A percentile compares a stretch with the other conserved stretches of the same genome.
Conservation (phyloP, 2,113 vertebrate species). For the Ursus arctos region DNA sequence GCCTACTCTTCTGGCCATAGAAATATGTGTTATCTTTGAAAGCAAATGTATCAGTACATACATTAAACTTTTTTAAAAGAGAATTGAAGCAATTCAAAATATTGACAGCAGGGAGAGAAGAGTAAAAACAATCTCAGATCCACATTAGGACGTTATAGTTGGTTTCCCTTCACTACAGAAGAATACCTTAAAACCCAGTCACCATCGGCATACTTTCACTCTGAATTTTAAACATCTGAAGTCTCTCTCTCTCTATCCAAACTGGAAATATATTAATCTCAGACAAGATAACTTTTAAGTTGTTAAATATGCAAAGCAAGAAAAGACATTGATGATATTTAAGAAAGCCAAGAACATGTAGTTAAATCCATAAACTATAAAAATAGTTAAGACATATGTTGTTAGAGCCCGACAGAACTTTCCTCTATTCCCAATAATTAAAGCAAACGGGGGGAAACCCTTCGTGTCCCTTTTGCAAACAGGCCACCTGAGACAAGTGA, state of each 20-base stretch:
- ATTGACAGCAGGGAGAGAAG: neutral
- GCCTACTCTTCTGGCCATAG: neutral
- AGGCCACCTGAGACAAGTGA: neutral
- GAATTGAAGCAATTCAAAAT: neutral
- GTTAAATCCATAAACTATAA: conserved; percentile 16
- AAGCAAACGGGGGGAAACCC: neutral
- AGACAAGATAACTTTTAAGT: conserved; percentile 56
- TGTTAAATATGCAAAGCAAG: neutral
- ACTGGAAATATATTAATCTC: conserved; percentile 48
- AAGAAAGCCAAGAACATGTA: conserved; percentile 50
- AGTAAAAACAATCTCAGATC: neutral
- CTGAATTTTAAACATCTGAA: neutral
- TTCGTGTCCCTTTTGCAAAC: neutral
- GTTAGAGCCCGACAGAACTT: neutral
- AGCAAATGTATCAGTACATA: neutral
- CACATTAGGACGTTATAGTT: neutral
- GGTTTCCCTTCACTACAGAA: neutral
- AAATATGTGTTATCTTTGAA: neutral
- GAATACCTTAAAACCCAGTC: conserved; percentile 7
- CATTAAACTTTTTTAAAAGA: neutral
- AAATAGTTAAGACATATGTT: neutral
- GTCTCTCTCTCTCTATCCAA: neutral
- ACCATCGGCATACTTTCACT: neutral
- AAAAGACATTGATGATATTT: conserved; percentile 38
- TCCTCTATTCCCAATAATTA: neutral